Evolutionary conservation across 2,113 vertebrate species (phyloP).

Genomic region (Myotis brandtii): DNA sequence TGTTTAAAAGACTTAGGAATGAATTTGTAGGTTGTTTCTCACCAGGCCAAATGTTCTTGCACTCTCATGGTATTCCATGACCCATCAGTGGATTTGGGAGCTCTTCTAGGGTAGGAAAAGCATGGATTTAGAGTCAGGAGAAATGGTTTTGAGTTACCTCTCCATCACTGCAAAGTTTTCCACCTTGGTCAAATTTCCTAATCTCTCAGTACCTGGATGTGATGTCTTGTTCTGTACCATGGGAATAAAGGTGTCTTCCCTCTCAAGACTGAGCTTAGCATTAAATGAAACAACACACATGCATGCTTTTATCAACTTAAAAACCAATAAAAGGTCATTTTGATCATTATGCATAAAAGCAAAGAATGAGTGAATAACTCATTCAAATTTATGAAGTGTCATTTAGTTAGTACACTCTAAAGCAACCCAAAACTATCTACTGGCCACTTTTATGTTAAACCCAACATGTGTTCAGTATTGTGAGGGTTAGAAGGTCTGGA

Average conservation of each 20-base stretch:
- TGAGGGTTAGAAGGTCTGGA: not conserved
- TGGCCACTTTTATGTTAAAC: not conserved
- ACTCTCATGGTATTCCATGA: not conserved
- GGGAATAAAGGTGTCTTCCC: not conserved
- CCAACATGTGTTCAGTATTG: not conserved
- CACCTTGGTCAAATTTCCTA: not conserved
- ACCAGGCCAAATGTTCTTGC: not conserved
- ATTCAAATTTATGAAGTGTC: not conserved
- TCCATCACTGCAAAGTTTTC: not conserved
- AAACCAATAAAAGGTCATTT: not conserved
- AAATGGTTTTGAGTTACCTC: not conserved
- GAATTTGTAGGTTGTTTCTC: slow-evolving; percentile 28
- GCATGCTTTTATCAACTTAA: not conserved
- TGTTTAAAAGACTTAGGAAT: not conserved
- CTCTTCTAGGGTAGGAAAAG: not conserved
- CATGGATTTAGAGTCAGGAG: not conserved
- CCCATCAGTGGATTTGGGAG: not conserved
- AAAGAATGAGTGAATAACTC: not conserved
- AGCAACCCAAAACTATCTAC: not conserved
- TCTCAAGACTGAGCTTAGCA: not conserved
- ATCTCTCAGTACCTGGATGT: not conserved
- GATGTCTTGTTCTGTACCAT: not conserved
- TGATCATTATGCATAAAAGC: not conserved
- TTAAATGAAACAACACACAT: not conserved
- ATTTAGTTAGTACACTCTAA: not conserved